These are phyloP conservation scores for Zenarchopterus dispar DNA, from an alignment of 2,797 vertebrate species.

Conservation along the genomic window DNA sequence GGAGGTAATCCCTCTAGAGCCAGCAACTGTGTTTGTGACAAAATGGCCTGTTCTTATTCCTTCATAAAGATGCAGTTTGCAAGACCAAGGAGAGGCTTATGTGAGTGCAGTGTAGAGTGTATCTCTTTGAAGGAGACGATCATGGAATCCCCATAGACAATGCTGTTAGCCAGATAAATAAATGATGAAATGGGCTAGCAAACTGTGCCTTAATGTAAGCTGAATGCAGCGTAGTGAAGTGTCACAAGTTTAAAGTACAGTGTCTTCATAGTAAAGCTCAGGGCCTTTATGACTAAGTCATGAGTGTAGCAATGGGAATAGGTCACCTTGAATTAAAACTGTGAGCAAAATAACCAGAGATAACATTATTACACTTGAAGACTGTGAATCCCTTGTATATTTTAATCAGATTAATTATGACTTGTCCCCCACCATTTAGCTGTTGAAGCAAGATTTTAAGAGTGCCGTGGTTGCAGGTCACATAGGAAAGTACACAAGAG, in stretches of 20 bases:
- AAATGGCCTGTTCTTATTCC: conserved; percentile 62
- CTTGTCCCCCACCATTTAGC: no score
- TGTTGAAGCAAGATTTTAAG: no score
- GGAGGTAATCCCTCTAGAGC: conserved; percentile 65
- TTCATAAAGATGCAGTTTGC: conserved; percentile 70
- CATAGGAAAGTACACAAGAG: no score
- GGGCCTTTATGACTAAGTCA: conserved; percentile 17
- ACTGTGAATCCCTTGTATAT: no score
- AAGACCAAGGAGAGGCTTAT: conserved; percentile 35
- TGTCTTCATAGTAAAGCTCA: conserved; percentile 14
- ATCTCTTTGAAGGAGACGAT: conserved; percentile 58
- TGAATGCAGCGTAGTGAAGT: conserved; percentile 54
- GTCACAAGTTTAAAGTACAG: conserved; percentile 34
- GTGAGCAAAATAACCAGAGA: no score
- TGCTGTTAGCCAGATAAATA: conserved; percentile 72
- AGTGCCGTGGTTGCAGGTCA: no score
- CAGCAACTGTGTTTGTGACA: conserved; percentile 66
- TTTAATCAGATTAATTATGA: no score
- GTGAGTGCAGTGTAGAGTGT: conserved; percentile 53
- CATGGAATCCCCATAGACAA: conserved; percentile 68
- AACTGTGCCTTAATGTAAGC: conserved; percentile 52
- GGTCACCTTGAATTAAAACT: neutral
- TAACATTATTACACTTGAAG: no score
- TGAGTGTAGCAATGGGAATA: neutral
- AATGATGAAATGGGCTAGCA: conserved; percentile 71